Base-by-base conservation (phyloP, 2,113 vertebrate genomes). In the Mungos mungo region DNA sequence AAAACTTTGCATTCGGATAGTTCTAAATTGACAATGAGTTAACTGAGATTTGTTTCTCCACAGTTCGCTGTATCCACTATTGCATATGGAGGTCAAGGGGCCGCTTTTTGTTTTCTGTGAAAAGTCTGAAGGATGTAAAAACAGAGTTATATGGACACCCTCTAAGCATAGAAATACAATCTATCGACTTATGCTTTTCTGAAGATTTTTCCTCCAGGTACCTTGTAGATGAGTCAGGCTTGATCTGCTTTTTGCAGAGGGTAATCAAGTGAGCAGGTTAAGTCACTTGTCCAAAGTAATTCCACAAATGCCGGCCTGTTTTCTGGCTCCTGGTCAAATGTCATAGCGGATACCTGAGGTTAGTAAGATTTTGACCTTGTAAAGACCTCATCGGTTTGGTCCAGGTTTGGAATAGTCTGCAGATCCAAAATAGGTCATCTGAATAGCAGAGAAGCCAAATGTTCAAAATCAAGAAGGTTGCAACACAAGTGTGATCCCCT, bases 231-330 rank as follows among this genome's bases (percentile, higher is more conserved):
- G 35, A 35, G 5, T 79, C 15, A 21, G 8, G 13, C 3, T 83
- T 57, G 41, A 68, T 47, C 47, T 68, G 5, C 66, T 83, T 52
- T 57, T 31, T 5, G 35, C 25, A 54, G 33, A 80, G 41, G 23
- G 13, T 10, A 72, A 12, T 16, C 16, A 71, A 68, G 29, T 6
- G 27, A 88, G 25, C 23, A 81, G 41, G 41, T 71, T 21, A 71
- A 41, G 19, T 9, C 65, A 50, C 38, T 80, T 72, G 7, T 68
- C 45, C 15, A 52, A 31, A 83, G 33, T 50, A 47, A 66, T 33
- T 87, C 16, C 11, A 27, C 35, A 16, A 45, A 19, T 0, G 0
- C 1, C 2, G 35, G 12, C 38, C 47, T 63, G 13, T 14, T 47
- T 52, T 74, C 45, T 29, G 29, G 19, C 8, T 60, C 23, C 45